phyloP scores from a whole-genome alignment of 2,113 vertebrate genomes.

The Xerus inauris region DNA sequence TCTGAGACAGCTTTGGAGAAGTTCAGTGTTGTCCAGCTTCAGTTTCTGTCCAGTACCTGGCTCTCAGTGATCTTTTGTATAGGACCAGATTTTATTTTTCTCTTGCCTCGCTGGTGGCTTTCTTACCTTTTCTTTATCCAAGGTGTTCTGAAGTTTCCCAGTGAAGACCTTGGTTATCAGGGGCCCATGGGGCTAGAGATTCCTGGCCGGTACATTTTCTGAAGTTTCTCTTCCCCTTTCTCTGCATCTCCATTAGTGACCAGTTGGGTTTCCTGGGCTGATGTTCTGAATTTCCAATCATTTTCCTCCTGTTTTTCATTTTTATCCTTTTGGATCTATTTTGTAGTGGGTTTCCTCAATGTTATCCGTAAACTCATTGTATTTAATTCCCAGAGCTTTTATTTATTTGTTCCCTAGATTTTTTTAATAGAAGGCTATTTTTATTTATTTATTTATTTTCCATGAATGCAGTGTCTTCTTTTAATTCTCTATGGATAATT shows the following conservation, averaged over 20 bases:
- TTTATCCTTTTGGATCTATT: neutral
- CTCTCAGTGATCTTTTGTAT: neutral
- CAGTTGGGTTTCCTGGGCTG: neutral
- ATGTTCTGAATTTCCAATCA: neutral
- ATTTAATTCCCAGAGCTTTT: neutral
- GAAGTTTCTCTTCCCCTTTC: neutral
- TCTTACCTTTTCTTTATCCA: neutral
- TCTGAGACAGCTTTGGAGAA: neutral
- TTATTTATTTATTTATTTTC: neutral
- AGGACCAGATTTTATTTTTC: neutral
- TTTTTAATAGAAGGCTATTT: neutral
- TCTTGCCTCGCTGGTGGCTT: neutral
- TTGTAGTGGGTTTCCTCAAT: conserved; percentile 38
- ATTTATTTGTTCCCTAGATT: neutral
- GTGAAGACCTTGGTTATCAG: neutral
- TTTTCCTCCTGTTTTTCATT: neutral
- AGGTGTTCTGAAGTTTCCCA: conserved; percentile 11
- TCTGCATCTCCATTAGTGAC: neutral
- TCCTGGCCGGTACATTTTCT: neutral
- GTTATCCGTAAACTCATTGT: neutral
- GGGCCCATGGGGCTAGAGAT: neutral
- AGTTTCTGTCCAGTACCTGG: too few species aligned
- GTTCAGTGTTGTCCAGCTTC: neutral
- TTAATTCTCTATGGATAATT: neutral
- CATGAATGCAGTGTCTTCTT: neutral